Percentiles rank a stretch among this genome's conserved stretches.
These are phyloP conservation scores for Strix uralensis DNA, from an alignment of 2,113 vertebrate species.

Conservation along the genomic window DNA sequence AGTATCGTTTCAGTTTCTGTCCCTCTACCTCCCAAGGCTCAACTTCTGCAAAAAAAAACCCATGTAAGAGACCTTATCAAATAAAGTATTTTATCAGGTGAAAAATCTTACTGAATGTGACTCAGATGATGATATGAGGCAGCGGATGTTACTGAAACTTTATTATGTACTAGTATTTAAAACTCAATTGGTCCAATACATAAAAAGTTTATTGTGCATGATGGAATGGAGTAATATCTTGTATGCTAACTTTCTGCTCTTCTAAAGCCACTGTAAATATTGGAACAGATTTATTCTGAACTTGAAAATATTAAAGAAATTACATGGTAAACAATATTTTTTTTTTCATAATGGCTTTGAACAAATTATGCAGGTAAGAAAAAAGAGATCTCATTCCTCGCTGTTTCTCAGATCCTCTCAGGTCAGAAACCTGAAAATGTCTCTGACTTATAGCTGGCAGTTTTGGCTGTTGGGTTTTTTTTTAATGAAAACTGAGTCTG, in stretches of 20 bases:
- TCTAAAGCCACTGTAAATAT: neutral
- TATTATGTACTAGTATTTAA: neutral
- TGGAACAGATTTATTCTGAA: neutral
- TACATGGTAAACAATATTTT: neutral
- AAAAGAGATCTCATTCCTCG: neutral
- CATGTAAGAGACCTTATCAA: neutral
- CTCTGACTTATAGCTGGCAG: neutral
- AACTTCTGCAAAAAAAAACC: neutral
- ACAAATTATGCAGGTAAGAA: neutral
- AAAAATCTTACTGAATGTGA: neutral
- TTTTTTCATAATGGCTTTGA: neutral
- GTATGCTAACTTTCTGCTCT: neutral
- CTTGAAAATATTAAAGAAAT: neutral
- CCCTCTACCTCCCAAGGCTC: neutral
- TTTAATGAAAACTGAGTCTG: neutral
- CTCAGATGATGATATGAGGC: neutral
- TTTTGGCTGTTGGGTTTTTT: neutral
- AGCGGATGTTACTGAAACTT: neutral
- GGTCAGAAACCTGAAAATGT: neutral
- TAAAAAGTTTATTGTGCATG: neutral
- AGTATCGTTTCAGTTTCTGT: neutral
- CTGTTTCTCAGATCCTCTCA: neutral
- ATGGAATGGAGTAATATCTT: neutral
- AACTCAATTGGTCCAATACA: neutral
- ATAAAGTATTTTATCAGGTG: neutral